Evolutionary conservation across 2,113 vertebrate genomes (phyloP).

Genomic region (Platycercus adscitus): DNA sequence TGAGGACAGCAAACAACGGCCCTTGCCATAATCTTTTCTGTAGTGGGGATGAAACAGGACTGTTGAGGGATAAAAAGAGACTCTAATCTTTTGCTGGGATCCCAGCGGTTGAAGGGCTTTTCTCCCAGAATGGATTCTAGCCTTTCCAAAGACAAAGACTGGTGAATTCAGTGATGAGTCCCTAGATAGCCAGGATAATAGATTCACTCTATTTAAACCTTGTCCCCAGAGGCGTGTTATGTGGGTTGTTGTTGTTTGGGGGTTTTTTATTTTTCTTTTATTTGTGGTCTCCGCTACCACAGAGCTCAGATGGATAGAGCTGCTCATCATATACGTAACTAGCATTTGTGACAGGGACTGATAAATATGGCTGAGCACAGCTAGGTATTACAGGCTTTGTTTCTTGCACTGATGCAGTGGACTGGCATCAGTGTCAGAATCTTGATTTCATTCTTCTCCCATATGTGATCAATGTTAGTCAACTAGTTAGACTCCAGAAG

Average conservation of each 20-base stretch:
- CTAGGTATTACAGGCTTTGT: background rate
- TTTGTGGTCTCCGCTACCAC: background rate
- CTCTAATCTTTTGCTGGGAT: constrained; percentile 12
- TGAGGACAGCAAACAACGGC: background rate
- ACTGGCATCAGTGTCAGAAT: background rate
- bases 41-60: background rate
- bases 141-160: constrained; percentile 22
- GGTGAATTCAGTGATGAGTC: constrained; percentile 17
- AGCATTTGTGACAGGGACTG: background rate
- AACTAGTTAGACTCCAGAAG: background rate
- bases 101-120: background rate
- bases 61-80: background rate
- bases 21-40: background rate
- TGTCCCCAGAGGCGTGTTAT: background rate
- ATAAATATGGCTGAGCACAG: background rate
- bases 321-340: background rate
- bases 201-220: background rate
- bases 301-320: background rate
- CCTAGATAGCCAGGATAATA: constrained; percentile 7
- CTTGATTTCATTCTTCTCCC: background rate
- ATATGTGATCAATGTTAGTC: background rate
- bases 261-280: background rate
- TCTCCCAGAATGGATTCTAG: background rate
- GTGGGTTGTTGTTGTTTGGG: background rate
- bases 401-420: background rate